Conservation (phyloP, 2,888 invertebrate genomes). For the Drosophila mayaguana region DNA sequence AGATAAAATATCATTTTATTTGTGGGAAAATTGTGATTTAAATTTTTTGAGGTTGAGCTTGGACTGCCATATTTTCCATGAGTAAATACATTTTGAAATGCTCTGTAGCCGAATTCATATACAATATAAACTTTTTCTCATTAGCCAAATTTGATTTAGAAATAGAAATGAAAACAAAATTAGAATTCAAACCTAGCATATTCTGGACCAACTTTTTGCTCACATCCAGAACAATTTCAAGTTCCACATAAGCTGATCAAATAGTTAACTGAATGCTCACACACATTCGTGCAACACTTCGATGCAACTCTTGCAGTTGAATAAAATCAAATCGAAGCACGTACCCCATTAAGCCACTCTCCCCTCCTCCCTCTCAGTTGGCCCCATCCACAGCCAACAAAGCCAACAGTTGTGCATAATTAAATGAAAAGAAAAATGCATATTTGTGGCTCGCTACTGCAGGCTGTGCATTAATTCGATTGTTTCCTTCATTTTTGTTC, state of each 20-base stretch:
- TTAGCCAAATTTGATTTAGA: neutral
- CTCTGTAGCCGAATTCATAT: neutral
- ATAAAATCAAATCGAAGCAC: slow-evolving; percentile 6
- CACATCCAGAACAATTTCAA: neutral
- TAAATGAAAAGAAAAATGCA: slow-evolving; percentile 45
- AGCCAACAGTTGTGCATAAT: slow-evolving; percentile 37
- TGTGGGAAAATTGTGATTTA: too few species aligned
- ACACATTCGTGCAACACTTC: neutral
- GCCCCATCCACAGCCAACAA: neutral
- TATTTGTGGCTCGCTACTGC: slow-evolving; percentile 19
- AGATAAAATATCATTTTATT: too few species aligned
- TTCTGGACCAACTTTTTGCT: neutral
- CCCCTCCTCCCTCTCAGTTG: neutral
- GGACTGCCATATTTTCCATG: too few species aligned
- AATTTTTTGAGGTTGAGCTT: too few species aligned
- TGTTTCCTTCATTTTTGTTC: slow-evolving; percentile 17
- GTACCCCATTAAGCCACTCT: neutral
- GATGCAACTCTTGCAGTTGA: neutral
- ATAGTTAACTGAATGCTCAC: neutral
- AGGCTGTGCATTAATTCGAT: slow-evolving; percentile 52
- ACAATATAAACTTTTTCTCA: neutral
- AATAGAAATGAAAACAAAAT: neutral
- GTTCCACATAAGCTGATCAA: neutral
- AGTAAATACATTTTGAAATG: neutral
- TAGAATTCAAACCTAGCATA: neutral